A percentile compares a stretch with the other conserved stretches of the same genome.
phyloP scores from a whole-genome alignment of 2,113 vertebrate species.

The Lepus europaeus region DNA sequence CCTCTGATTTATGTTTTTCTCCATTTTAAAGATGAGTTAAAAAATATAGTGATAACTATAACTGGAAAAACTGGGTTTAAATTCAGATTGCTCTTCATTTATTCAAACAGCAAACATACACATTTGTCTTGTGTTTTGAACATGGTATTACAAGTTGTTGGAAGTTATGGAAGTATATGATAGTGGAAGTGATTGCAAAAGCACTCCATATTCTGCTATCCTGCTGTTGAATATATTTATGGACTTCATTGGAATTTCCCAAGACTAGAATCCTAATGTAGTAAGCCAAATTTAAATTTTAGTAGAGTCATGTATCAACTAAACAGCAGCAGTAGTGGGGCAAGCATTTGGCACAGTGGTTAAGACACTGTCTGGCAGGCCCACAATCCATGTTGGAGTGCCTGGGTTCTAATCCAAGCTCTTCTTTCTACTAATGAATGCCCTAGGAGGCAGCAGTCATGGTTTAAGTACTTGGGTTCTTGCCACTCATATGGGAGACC shows the following conservation, averaged over 20 bases:
- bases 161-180: neutral
- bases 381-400: no score
- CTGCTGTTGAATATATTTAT: neutral
- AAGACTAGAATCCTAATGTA: neutral
- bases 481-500: no score
- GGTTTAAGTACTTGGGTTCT: no score
- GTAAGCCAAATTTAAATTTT: conserved; percentile 26
- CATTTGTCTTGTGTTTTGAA: neutral
- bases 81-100: conserved; percentile 26
- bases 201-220: neutral
- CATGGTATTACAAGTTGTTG: neutral
- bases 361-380: no score
- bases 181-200: neutral
- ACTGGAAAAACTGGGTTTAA: neutral
- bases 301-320: neutral
- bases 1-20: conserved; percentile 40
- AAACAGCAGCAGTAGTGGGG: neutral
- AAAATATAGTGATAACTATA: neutral
- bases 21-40: conserved; percentile 6
- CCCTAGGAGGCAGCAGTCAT: no score
- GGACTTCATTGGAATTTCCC: neutral
- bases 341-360: no score
- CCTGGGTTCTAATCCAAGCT: no score
- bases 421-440: no score
- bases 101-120: neutral